Percentiles rank a stretch among this genome's conserved stretches.
Conservation (phyloP, 2,113 vertebrate genomes). For the Apteryx mantelli region DNA sequence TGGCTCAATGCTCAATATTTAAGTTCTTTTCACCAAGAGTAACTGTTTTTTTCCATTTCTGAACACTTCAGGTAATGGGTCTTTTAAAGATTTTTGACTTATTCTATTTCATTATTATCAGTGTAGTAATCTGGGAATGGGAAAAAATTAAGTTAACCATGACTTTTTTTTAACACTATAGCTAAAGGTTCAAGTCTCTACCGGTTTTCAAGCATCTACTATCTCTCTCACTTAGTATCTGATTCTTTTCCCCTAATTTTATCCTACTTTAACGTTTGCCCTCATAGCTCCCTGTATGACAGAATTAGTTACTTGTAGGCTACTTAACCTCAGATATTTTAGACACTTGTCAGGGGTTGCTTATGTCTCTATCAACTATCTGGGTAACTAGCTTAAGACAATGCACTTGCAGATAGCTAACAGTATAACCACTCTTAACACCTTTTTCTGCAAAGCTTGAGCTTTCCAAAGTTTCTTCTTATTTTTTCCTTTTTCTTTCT, state of each 20-base stretch:
- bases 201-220: not conserved
- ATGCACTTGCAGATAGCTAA: not conserved
- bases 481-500: not conserved
- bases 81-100: not conserved
- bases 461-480: not conserved
- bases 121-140: not conserved
- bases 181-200: not conserved
- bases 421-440: not conserved
- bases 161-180: not conserved
- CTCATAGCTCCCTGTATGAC: not conserved
- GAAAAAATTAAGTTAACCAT: rapidly evolving
- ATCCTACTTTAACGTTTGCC: not conserved
- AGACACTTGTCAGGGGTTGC: not conserved
- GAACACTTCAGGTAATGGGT: not conserved
- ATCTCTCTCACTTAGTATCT: not conserved
- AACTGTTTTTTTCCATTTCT: not conserved
- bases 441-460: not conserved
- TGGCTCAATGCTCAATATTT: not conserved
- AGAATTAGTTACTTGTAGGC: not conserved
- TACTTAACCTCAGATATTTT: not conserved
- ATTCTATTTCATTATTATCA: not conserved
- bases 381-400: not conserved
- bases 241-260: not conserved
- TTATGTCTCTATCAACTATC: not conserved
- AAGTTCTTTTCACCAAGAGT: not conserved